These are phyloP conservation scores for Gulo gulo DNA, from an alignment of 2,113 vertebrate species.

Conservation along the genomic window DNA sequence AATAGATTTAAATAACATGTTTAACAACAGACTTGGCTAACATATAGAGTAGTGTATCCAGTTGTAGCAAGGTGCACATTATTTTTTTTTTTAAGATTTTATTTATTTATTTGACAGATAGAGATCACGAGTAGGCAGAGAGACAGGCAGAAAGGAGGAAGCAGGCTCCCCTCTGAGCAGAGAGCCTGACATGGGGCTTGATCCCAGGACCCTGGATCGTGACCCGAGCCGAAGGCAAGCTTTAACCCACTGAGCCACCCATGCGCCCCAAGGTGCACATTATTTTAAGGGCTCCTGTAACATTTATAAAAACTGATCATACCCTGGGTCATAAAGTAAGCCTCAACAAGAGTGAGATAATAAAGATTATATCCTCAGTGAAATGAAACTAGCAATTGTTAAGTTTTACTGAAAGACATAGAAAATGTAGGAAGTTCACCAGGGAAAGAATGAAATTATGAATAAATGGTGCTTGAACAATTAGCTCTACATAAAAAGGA, in stretches of 20 bases:
- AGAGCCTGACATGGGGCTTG: no score
- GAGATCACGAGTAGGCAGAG: no score
- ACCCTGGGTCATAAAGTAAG: background rate
- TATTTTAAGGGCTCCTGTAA: background rate
- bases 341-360: background rate
- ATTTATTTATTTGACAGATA: no score
- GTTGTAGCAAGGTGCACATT: background rate
- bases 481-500: background rate
- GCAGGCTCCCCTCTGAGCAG: no score
- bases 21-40: background rate
- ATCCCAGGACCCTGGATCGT: no score
- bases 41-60: background rate
- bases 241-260: no score
- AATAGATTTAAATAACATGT: background rate
- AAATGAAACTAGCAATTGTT: background rate
- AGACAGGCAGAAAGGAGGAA: no score
- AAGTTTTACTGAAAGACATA: background rate
- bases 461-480: background rate
- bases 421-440: background rate
- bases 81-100: background rate
- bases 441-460: background rate
- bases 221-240: no score
- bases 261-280: background rate
- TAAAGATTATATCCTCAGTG: background rate
- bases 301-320: background rate